phyloP scores from a whole-genome alignment of 1,140 invertebrate species.

The Sarcophaga bullata region DNA sequence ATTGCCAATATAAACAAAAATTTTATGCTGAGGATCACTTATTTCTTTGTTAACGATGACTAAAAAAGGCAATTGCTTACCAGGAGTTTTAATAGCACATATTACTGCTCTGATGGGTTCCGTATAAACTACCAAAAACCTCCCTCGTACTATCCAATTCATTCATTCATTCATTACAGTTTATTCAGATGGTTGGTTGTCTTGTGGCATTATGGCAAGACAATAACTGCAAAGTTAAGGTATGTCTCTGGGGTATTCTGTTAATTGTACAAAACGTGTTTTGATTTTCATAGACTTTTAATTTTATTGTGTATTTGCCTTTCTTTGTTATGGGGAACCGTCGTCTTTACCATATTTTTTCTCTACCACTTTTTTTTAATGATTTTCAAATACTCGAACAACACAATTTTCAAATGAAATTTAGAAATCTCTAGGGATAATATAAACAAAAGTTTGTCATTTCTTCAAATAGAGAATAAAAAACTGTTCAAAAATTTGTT shows the following conservation, averaged over 20 bases:
- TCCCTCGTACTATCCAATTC: background rate
- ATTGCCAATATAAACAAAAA: background rate
- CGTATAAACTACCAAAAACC: too few relatives aligned
- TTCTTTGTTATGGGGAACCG: conserved; percentile 20
- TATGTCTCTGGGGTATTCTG: conserved; percentile 23
- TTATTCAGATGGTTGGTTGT: conserved; percentile 1
- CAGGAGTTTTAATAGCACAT: too few relatives aligned
- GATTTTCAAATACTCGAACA: background rate
- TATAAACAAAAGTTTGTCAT: background rate
- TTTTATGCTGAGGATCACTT: too few relatives aligned
- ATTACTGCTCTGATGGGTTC: too few relatives aligned
- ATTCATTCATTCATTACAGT: conserved; percentile 18
- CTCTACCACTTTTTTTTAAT: too few relatives aligned
- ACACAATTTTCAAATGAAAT: background rate
- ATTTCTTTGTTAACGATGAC: too few relatives aligned
- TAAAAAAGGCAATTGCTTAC: too few relatives aligned
- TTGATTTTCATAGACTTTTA: conserved; percentile 39
- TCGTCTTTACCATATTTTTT: too few relatives aligned
- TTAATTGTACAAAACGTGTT: conserved; percentile 39
- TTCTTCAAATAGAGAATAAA: background rate
- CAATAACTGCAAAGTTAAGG: background rate
- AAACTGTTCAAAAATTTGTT: too few relatives aligned
- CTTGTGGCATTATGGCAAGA: background rate
- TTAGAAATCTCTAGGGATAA: background rate
- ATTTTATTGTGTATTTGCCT: background rate